Base-by-base conservation (phyloP, 1,140 invertebrate species). In the Batillaria attramentaria region DNA sequence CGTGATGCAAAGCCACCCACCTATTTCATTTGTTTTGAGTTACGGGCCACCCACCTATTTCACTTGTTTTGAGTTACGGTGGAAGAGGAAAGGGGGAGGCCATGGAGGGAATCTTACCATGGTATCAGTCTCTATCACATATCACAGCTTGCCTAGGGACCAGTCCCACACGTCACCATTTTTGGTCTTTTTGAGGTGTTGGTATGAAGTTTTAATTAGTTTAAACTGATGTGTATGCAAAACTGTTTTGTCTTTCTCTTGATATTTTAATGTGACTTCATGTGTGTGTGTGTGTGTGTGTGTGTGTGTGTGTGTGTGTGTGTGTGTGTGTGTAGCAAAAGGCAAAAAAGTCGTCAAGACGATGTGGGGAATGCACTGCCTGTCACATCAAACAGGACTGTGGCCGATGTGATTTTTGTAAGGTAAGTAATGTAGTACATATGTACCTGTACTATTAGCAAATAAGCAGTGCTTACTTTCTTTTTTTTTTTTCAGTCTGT, bases 381-480 rank as follows among this genome's bases (percentile, higher is more conserved):
- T 98, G 97, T 89, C 91, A 94, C 46, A 92, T 95, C 79, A 93
- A 92, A 16, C 94, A 96, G 86, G 95, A 97, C 88, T 98, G 97
- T 93, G 96, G 96, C 5, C 93, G 94, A 84, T 98, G 97, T 89
- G 95, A 96, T 81, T 93, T 94, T 20, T 97, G 96, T 88, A 93
- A 93, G 90, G 89, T 89, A 60, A 10, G 8, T n/a, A n/a, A n/a
- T n/a, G n/a, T n/a, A n/a, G n/a, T n/a, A n/a, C n/a, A n/a, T n/a
- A n/a, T n/a, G n/a, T n/a, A n/a, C n/a, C n/a, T n/a, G n/a, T n/a
- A n/a, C n/a, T n/a, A n/a, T n/a, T n/a, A n/a, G n/a, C n/a, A n/a
- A 13, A 24, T 50, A 33, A 75, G 20, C 28, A 31, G 41, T 6
- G 42, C 10, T 78, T 39, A 28, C 37, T 68, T 18, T 31, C 35